A percentile compares a stretch with the other conserved stretches of the same genome.
These are phyloP conservation scores for Silurus lanzhouensis DNA, from an alignment of 2,797 vertebrate genomes.

Conservation along the genomic window DNA sequence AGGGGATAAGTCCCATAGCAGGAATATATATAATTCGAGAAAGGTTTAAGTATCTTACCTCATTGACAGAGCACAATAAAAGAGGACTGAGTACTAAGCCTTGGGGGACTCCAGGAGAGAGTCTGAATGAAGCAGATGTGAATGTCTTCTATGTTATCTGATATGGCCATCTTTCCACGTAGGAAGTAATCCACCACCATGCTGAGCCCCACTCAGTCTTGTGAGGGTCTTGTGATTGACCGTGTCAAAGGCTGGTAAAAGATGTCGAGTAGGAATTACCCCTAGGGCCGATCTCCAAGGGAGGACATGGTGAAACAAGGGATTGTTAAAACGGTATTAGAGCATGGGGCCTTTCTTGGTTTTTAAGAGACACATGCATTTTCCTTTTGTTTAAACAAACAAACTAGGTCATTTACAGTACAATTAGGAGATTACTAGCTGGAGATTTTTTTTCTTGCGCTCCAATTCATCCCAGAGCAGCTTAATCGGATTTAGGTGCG, in stretches of 20 bases:
- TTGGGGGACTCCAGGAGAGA: conserved; percentile 15
- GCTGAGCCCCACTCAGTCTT: conserved; percentile 9
- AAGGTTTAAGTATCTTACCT: neutral
- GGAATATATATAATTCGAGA: neutral
- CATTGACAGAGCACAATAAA: neutral
- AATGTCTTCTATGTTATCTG: conserved; percentile 8
- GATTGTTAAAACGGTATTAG: neutral
- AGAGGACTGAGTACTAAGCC: neutral
- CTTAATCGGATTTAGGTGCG: too few species aligned
- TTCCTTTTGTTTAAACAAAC: too few species aligned
- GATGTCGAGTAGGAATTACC: conserved; percentile 8
- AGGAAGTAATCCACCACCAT: conserved; percentile 18
- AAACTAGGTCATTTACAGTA: too few species aligned
- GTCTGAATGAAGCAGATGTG: conserved; percentile 19
- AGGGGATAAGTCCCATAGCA: neutral
- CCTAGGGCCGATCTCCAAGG: neutral
- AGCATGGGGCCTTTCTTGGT: neutral
- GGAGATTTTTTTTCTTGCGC: too few species aligned
- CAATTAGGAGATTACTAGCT: too few species aligned
- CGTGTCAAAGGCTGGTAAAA: neutral
- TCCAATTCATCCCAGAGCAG: too few species aligned
- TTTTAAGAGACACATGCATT: too few species aligned
- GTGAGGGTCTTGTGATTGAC: conserved; percentile 13
- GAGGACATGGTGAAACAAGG: neutral
- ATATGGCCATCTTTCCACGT: neutral